A percentile compares a stretch with the other conserved stretches of the same genome.
phyloP scores from a whole-genome alignment of 2,888 invertebrate genomes.

The Drosophila koepferae region DNA sequence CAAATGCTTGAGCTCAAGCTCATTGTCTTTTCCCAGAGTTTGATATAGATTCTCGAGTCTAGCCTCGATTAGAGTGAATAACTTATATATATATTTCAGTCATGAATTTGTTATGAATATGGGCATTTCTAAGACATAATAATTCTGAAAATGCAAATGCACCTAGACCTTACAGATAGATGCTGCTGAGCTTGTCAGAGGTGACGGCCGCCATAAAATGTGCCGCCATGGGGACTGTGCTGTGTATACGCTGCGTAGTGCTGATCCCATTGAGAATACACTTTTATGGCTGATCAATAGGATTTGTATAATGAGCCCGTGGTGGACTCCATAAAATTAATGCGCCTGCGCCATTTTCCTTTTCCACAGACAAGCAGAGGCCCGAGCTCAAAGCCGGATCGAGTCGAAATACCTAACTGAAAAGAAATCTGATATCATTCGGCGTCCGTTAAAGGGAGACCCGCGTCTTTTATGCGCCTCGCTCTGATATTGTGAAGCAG shows the following conservation, averaged over 20 bases:
- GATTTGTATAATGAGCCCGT: conserved; percentile 71
- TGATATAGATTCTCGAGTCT: too few relatives aligned
- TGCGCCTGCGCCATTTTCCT: conserved; percentile 66
- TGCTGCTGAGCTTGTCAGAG: conserved; percentile 9
- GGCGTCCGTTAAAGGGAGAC: conserved; percentile 66
- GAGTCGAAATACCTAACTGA: conserved; percentile 49
- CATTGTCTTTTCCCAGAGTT: too few relatives aligned
- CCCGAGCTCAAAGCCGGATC: conserved; percentile 31
- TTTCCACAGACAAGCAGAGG: conserved; percentile 29
- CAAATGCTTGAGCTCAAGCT: neutral
- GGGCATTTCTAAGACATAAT: neutral
- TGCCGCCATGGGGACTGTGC: conserved; percentile 18
- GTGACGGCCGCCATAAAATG: conserved; percentile 37
- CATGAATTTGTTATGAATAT: neutral
- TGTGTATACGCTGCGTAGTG: conserved; percentile 23
- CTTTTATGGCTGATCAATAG: conserved; percentile 77
- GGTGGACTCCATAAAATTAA: conserved; percentile 69
- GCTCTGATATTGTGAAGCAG: conserved; percentile 72
- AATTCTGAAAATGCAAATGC: conserved; percentile 14
- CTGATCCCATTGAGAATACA: conserved; percentile 44
- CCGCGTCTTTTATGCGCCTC: conserved; percentile 71
- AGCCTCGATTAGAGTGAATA: neutral
- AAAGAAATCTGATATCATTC: conserved; percentile 79
- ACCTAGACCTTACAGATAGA: conserved; percentile 1
- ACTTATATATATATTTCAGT: neutral